Evolutionary conservation across 2,888 invertebrate genomes (phyloP).

Genomic region (Scaeva pyrastri): DNA sequence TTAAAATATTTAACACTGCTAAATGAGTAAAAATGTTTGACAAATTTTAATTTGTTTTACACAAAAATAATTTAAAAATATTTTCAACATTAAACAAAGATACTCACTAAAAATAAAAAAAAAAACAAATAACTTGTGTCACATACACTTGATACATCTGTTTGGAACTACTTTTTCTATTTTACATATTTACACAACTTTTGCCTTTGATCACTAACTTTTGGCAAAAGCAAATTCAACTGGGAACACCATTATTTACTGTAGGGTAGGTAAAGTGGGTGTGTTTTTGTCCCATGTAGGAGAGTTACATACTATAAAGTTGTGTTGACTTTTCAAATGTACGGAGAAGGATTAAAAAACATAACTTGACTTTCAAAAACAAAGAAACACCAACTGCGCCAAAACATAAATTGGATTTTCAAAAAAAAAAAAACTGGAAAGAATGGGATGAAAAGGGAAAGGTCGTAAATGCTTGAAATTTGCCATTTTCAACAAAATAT

Average conservation of each 20-base stretch:
- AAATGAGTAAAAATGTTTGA: neutral
- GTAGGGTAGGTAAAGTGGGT: neutral
- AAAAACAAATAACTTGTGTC: conserved; percentile 38
- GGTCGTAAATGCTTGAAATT: conserved; percentile 31
- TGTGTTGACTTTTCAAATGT: conserved; percentile 65
- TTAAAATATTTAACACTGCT: neutral
- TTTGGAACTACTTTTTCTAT: conserved; percentile 27
- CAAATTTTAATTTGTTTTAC: neutral
- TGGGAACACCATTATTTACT: conserved; percentile 32
- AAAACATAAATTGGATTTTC: conserved; percentile 17
- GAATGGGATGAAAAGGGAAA: neutral
- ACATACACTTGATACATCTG: conserved; percentile 47
- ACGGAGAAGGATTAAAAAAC: conserved; percentile 39
- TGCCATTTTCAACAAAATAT: conserved; percentile 42
- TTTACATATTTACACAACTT: conserved; percentile 44
- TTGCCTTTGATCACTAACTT: conserved; percentile 64
- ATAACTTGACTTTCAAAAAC: conserved; percentile 6
- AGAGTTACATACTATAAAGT: conserved; percentile 33
- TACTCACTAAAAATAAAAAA: conserved; percentile 18
- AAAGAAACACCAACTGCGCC: conserved; percentile 20
- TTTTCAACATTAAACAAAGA: neutral
- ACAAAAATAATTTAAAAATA: neutral
- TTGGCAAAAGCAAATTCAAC: conserved; percentile 60
- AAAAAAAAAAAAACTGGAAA: neutral
- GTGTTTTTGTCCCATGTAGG: conserved; percentile 30